phyloP scores from a whole-genome alignment of 1,140 invertebrate species.

The Episyrphus balteatus region DNA sequence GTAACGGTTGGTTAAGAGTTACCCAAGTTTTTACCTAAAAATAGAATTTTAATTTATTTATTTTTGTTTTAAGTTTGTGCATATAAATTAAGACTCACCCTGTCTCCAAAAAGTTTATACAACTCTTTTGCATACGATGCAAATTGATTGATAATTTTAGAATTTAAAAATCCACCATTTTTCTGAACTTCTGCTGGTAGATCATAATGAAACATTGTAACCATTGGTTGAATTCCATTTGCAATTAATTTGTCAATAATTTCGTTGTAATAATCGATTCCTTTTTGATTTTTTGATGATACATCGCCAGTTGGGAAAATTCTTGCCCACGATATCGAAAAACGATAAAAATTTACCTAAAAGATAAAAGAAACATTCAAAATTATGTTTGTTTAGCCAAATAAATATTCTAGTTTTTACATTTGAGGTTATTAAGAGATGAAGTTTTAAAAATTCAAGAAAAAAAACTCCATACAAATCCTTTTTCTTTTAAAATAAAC shows the following conservation, averaged over 20 bases:
- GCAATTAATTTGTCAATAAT: conserved; percentile 38
- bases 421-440: too few species aligned
- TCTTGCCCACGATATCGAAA: conserved; percentile 46
- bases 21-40: too few species aligned
- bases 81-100: conserved; percentile 30
- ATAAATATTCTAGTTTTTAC: too few species aligned
- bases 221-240: conserved; percentile 36
- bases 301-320: conserved; percentile 38
- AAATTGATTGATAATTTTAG: conserved; percentile 39
- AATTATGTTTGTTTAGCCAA: too few species aligned
- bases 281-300: conserved; percentile 17
- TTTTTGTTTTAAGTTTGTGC: too few species aligned
- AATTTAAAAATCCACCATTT: conserved; percentile 36
- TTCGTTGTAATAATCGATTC: conserved; percentile 23
- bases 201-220: conserved; percentile 33
- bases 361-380: too few species aligned
- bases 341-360: conserved; percentile 39
- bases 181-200: conserved; percentile 25
- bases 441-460: too few species aligned
- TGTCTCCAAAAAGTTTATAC: conserved; percentile 38
- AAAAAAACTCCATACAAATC: too few species aligned
- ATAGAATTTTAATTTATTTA: too few species aligned
- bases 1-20: too few species aligned
- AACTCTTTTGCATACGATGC: conserved; percentile 40
- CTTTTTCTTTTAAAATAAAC: too few species aligned